Conservation (phyloP, 2,113 vertebrate genomes). For the Myiagra hebetior region DNA sequence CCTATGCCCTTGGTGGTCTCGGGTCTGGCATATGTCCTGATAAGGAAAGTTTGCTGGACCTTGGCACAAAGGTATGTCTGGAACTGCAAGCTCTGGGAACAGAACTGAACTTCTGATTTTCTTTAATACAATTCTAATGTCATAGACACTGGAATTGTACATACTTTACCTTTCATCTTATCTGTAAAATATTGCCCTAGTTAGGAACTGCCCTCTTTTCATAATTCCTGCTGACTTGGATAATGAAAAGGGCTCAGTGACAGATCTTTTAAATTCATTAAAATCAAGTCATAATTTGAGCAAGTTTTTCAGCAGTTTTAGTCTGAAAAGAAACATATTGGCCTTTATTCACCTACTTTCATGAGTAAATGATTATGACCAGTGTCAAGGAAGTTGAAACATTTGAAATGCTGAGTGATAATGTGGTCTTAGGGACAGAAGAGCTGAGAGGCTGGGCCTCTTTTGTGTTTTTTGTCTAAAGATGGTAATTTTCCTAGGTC, state of each 20-base stretch:
- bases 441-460: background rate
- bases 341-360: background rate
- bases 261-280: background rate
- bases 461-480: background rate
- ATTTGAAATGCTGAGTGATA: background rate
- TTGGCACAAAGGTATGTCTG: slow-evolving; percentile 80
- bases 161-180: background rate
- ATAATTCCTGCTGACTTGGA: background rate
- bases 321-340: background rate
- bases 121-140: background rate
- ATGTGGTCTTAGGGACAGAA: background rate
- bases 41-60: slow-evolving; percentile 82
- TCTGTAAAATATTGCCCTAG: background rate
- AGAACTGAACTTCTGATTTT: background rate
- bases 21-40: slow-evolving; percentile 89
- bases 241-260: background rate
- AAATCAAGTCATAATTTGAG: background rate
- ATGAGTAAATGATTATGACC: background rate
- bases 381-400: background rate
- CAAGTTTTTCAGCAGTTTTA: background rate
- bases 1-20: slow-evolving; percentile 91
- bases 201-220: background rate
- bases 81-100: background rate
- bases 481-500: background rate
- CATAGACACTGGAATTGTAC: background rate